These are phyloP conservation scores for Drosophila demipolita DNA, from an alignment of 2,888 invertebrate genomes.

Conservation along the genomic window DNA sequence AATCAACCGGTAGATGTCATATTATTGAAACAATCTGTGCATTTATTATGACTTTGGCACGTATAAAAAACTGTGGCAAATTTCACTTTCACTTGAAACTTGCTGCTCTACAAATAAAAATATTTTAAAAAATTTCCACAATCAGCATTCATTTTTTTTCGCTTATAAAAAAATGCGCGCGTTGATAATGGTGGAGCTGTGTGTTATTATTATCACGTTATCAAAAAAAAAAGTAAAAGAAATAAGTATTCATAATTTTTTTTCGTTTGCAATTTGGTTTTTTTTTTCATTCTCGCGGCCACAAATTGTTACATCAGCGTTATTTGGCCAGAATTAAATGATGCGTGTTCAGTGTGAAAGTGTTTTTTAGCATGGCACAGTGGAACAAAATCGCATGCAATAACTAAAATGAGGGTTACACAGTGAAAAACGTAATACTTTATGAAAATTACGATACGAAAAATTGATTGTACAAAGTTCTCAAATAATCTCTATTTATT, in stretches of 20 bases:
- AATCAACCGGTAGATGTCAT: background rate
- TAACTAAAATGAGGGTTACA: background rate
- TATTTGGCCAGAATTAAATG: constrained; percentile 30
- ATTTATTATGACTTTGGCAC: constrained; percentile 24
- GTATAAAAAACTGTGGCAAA: constrained; percentile 10
- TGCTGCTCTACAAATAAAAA: constrained; percentile 1
- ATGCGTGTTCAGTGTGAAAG: constrained; percentile 52
- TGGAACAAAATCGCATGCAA: constrained; percentile 26
- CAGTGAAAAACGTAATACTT: background rate
- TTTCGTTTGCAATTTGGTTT: background rate
- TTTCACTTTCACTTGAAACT: constrained; percentile 51
- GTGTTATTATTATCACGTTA: constrained; percentile 54
- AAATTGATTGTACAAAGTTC: constrained; percentile 1
- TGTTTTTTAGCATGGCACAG: constrained; percentile 38
- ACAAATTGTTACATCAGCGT: constrained; percentile 59
- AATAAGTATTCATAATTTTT: background rate
- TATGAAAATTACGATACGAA: background rate
- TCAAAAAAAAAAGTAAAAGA: constrained; percentile 9
- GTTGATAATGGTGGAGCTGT: constrained; percentile 30
- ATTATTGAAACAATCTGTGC: constrained; percentile 3
- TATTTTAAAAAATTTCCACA: constrained; percentile 21
- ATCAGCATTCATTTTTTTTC: constrained; percentile 29
- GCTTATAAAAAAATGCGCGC: constrained; percentile 3
- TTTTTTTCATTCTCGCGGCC: constrained; percentile 10
- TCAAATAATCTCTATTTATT: background rate